Evolutionary conservation across 2,113 vertebrate species (phyloP), one percentile per base, ranked within the genome.

Genomic region (Hemiprocne comata): DNA sequence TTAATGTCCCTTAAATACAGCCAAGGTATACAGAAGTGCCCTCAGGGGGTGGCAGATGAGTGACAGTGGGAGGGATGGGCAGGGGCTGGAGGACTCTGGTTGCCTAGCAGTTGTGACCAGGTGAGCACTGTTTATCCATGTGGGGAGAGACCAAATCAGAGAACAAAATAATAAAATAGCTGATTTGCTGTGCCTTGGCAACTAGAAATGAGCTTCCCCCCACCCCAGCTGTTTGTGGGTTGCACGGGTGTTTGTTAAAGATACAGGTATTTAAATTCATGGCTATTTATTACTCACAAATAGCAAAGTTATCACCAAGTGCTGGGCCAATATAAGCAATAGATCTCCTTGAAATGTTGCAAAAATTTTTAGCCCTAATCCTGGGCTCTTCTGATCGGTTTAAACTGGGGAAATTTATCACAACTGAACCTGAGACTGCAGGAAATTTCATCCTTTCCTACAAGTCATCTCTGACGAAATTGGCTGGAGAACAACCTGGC

Each of bases 121-220:
- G 5, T 67, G 67, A 94, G 28, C 40, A 53, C 31, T 94, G 11
- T 94, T 94, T 92, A 91, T 86, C 62, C 94, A 91, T 55, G 53
- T 85, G 67, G 67, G 51, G 33, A 93, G 19, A 85, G 70, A 90
- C 40, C 77, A 69, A 58, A 81, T 87, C 77, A 21, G 26, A 38
- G 76, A 26, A 29, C 29, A 14, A 93, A 91, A 93, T 77, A 75
- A 90, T 3, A 34, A 40, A 89, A 80, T 34, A 72, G 54, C 50
- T 60, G 91, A 87, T 93, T 96, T 72, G 62, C 71, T 58, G 24
- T 78, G 53, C 87, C 92, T 95, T 44, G 48, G 82, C 66, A 93
- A 64, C 61, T 78, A 83, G 76, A 19, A 38, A 85, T 3, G 40
- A 92, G 75, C 31, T 50, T 58, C 17, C 71, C 28, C 31, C 23